Conservation (phyloP, 2,888 invertebrate genomes). For the Tenthredo mesomela region DNA sequence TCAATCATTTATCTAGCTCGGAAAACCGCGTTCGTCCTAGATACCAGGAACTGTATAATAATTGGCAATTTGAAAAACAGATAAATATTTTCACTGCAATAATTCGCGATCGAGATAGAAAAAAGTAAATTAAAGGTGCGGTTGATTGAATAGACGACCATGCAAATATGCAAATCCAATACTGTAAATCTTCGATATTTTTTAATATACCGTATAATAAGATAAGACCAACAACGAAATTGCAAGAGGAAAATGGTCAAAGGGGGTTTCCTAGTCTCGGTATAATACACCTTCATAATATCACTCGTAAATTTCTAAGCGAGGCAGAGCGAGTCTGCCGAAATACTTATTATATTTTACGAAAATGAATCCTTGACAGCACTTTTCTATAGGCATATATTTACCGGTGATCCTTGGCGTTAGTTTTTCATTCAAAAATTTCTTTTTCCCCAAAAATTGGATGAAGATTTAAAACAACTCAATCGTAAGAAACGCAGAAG, state of each 20-base stretch:
- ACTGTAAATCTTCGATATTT: neutral
- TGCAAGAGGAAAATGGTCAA: neutral
- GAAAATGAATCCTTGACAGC: conserved; percentile 5
- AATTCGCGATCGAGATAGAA: neutral
- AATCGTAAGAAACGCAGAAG: neutral
- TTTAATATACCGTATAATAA: neutral
- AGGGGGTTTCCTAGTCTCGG: neutral
- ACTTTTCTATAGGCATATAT: neutral
- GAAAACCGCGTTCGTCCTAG: neutral
- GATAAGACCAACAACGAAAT: neutral
- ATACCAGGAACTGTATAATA: neutral
- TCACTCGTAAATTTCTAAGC: conserved; percentile 2
- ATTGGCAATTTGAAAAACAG: neutral
- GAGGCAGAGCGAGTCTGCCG: neutral
- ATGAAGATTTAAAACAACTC: neutral
- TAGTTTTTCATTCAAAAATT: conserved; percentile 8
- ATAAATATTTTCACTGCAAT: neutral
- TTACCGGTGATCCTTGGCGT: neutral
- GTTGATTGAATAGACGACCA: neutral
- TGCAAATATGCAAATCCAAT: neutral
- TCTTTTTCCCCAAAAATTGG: neutral
- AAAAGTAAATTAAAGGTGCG: neutral
- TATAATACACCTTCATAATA: conserved; percentile 6
- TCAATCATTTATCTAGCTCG: neutral
- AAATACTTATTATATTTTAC: conserved; percentile 30